Evolutionary conservation across 1,140 invertebrate species (phyloP).

Genomic region (Amphibalanus amphitrite): DNA sequence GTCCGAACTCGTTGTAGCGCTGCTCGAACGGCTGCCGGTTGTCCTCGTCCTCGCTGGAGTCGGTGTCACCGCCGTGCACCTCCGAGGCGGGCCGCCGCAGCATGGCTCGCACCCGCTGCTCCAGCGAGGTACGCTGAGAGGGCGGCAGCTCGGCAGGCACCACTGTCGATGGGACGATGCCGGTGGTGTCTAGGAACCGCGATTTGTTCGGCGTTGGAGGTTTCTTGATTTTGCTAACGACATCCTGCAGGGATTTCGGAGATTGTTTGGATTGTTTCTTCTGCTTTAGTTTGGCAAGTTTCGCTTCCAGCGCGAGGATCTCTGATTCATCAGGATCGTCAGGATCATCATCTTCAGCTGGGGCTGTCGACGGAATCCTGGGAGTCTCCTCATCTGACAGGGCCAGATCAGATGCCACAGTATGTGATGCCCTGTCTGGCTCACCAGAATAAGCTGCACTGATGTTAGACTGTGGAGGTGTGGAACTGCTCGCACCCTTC

Average conservation of each 20-base stretch:
- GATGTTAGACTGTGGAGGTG: neutral
- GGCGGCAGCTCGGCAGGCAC: neutral
- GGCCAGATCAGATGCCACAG: neutral
- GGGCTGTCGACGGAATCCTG: neutral
- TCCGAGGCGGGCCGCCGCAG: slow-evolving; percentile 5
- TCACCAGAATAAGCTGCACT: neutral
- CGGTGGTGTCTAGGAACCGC: neutral
- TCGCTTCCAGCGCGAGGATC: neutral
- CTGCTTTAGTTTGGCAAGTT: neutral
- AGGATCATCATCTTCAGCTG: neutral
- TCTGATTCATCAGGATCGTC: neutral
- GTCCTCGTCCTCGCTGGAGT: slow-evolving; percentile 66
- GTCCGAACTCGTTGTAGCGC: slow-evolving; percentile 49
- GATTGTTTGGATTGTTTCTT: neutral
- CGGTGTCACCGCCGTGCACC: slow-evolving; percentile 39
- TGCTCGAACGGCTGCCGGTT: slow-evolving; percentile 46
- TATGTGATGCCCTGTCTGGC: neutral
- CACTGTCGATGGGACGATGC: neutral
- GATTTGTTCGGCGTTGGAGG: neutral
- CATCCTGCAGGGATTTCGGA: neutral
- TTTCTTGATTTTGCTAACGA: neutral
- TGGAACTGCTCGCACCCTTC: too few species aligned
- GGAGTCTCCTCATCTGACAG: neutral
- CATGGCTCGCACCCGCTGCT: neutral
- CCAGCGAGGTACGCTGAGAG: neutral